Conservation (phyloP, 2,888 invertebrate genomes). For the Scotopteryx bipunctaria region DNA sequence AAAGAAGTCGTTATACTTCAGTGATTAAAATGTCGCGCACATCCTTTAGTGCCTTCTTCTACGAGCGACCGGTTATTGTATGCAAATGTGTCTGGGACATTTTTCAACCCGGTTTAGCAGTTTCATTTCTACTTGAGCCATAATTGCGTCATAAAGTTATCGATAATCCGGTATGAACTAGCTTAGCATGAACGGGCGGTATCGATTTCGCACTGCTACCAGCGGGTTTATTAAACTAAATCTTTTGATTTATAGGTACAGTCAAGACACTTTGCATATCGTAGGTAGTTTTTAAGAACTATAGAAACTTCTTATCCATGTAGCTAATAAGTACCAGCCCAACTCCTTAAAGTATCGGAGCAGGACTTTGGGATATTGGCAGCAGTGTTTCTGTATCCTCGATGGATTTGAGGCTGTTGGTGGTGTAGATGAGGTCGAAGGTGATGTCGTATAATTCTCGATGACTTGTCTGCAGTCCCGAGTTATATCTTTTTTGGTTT, state of each 20-base stretch:
- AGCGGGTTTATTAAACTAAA: constrained; percentile 11
- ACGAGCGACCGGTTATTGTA: constrained; percentile 72
- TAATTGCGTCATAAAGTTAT: constrained; percentile 24
- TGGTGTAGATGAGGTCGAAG: no score
- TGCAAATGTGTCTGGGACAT: constrained; percentile 69
- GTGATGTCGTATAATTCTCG: no score
- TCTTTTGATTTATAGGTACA: constrained; percentile 8
- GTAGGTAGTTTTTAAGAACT: no score
- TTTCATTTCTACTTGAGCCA: constrained; percentile 28
- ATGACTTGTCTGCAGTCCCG: no score
- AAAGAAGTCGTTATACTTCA: background rate
- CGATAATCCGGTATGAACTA: constrained; percentile 18
- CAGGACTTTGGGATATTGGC: no score
- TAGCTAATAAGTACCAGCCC: background rate
- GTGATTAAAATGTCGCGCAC: constrained; percentile 38
- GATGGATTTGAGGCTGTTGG: no score
- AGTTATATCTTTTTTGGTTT: no score
- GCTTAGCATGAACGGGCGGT: constrained; percentile 12
- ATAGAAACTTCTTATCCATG: background rate
- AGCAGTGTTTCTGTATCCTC: no score
- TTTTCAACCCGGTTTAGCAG: constrained; percentile 52
- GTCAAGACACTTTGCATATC: background rate
- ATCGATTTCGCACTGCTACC: constrained; percentile 17
- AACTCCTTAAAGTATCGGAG: no score
- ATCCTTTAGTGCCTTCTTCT: constrained; percentile 54